A percentile compares a stretch with the other conserved stretches of the same genome.
phyloP scores from a whole-genome alignment of 37 sponge, comb jelly and placozoan genomes.

The Tethya wilhelma region DNA sequence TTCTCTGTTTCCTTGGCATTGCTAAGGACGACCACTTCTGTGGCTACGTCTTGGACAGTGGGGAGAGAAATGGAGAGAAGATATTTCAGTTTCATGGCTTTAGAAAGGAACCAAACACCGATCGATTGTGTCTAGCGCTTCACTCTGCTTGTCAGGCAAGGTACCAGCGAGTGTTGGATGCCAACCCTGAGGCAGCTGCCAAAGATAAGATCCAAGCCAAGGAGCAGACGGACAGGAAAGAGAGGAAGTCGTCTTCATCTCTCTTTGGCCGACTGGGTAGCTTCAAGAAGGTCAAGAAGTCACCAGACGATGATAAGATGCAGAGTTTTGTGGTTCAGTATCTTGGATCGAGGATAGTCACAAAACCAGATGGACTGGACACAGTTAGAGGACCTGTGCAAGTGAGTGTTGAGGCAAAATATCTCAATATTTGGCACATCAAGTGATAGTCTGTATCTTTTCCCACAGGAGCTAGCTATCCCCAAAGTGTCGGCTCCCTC shows the following conservation, averaged over 20 bases:
- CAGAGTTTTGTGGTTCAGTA: conserved; percentile 47
- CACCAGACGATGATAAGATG: neutral
- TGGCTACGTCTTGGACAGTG: conserved; percentile 69
- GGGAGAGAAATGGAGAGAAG: conserved; percentile 35
- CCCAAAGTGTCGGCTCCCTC: neutral
- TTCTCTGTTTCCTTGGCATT: conserved; percentile 73
- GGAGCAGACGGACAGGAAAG: neutral
- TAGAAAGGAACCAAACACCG: conserved; percentile 68
- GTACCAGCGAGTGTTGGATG: conserved; percentile 64
- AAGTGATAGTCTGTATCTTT: too few species aligned
- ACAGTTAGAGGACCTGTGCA: conserved; percentile 57
- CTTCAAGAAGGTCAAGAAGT: conserved; percentile 32
- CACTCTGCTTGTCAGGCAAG: conserved; percentile 80
- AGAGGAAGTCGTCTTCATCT: neutral
- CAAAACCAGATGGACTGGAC: conserved; percentile 54
- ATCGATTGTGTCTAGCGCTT: conserved; percentile 67
- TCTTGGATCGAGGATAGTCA: conserved; percentile 29
- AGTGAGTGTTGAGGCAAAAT: neutral
- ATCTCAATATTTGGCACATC: too few species aligned
- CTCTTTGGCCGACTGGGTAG: conserved; percentile 50
- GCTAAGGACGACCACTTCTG: conserved; percentile 61
- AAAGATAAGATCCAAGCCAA: too few species aligned
- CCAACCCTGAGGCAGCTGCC: too few species aligned
- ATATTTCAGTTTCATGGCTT: conserved; percentile 74
- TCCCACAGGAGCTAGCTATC: conserved; percentile 21